Evolutionary conservation across 2,113 vertebrate genomes (phyloP).

Genomic region (Oenanthe oenanthe): DNA sequence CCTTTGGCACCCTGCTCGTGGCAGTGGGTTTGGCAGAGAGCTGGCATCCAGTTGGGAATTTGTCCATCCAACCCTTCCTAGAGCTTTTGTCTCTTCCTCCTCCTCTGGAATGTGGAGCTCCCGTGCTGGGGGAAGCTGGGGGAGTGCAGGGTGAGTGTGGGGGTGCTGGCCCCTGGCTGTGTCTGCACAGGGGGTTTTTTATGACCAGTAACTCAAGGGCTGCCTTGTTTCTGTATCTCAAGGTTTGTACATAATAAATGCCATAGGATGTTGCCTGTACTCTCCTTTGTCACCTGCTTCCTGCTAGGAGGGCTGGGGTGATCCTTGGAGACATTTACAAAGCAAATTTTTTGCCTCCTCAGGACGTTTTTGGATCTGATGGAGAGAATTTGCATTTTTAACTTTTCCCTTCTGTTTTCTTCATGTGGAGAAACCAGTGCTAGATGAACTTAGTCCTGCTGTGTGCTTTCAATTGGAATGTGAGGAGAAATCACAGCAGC

Average conservation of each 20-base stretch:
- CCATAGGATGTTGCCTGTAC: constrained; percentile 81
- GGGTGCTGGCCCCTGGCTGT: background rate
- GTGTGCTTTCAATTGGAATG: background rate
- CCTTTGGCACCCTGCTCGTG: too few species aligned
- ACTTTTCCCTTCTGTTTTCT: background rate
- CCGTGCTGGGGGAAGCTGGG: background rate
- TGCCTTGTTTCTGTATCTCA: constrained; percentile 82
- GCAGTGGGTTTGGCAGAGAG: background rate
- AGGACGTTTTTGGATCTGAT: background rate
- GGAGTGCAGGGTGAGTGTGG: background rate
- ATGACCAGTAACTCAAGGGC: constrained; percentile 86
- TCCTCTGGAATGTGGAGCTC: background rate
- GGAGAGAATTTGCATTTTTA: background rate
- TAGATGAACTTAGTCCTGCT: background rate
- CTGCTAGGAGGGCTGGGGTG: constrained; percentile 11
- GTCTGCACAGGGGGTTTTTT: constrained; percentile 69
- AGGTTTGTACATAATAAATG: constrained; percentile 83
- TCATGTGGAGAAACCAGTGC: background rate
- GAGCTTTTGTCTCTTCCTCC: constrained; percentile 21
- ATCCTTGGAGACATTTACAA: background rate
- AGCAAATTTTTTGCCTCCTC: constrained; percentile 1
- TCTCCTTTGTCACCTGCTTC: constrained; percentile 59
- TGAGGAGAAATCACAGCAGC: background rate
- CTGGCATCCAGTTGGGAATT: background rate
- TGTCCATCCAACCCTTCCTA: background rate